Evolutionary conservation across 2,797 vertebrate species (phyloP).

Genomic region (Myotis daubentonii): DNA sequence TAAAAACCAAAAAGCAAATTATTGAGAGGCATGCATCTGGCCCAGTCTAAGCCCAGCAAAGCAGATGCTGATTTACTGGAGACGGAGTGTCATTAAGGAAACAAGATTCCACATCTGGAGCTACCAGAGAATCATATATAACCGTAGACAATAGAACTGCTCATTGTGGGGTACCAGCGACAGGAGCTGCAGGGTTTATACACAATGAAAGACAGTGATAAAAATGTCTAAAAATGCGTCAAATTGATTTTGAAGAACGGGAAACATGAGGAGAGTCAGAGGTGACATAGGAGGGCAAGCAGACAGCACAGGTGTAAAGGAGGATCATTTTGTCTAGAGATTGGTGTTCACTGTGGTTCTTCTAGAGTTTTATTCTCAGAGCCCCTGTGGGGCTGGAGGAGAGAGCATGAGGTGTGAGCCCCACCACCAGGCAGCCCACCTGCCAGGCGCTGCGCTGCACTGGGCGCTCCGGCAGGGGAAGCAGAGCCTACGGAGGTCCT

Average conservation of each 20-base stretch:
- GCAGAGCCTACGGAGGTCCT: fast-evolving
- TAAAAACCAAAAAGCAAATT: constrained; percentile 54
- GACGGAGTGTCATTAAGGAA: constrained; percentile 62
- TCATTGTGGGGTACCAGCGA: constrained; percentile 44
- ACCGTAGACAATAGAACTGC: constrained; percentile 36
- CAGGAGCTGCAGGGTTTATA: constrained; percentile 22
- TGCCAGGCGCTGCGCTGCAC: fast-evolving
- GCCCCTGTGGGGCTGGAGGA: background rate
- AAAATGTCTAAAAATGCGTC: constrained; percentile 1
- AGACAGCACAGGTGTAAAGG: background rate
- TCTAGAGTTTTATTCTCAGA: background rate
- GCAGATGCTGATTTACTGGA: constrained; percentile 62
- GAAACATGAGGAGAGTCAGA: background rate
- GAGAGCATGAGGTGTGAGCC: fast-evolving
- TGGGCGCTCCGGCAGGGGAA: background rate
- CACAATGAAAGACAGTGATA: constrained; percentile 14
- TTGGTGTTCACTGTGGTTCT: background rate
- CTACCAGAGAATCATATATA: constrained; percentile 52
- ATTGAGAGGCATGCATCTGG: constrained; percentile 4
- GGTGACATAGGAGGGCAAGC: background rate
- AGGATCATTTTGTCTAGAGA: background rate
- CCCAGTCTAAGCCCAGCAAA: constrained; percentile 26
- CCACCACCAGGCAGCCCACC: too few species aligned
- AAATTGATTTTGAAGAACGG: background rate
- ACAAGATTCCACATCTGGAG: constrained; percentile 69